phyloP scores from a whole-genome alignment of 2,888 invertebrate genomes.

The Lamellibrachia columna region DNA sequence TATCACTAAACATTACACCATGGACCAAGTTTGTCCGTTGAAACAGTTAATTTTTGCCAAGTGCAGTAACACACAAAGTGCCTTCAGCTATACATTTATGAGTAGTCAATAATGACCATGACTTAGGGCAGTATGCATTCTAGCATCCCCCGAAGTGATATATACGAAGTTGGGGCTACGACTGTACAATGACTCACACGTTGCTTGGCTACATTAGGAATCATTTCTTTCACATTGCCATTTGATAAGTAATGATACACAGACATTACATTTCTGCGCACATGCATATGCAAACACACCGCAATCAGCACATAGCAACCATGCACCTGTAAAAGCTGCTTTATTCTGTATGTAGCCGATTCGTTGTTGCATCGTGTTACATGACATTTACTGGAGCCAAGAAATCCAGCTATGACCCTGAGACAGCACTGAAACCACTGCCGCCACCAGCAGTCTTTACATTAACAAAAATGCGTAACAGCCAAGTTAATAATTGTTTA shows the following conservation, averaged over 20 bases:
- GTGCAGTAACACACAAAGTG: not conserved
- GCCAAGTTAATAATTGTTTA: too few species aligned
- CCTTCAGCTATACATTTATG: not conserved
- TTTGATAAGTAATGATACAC: not conserved
- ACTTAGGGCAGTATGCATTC: not conserved
- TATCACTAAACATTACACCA: not conserved
- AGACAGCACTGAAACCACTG: too few species aligned
- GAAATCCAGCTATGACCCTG: too few species aligned
- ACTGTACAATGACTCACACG: not conserved
- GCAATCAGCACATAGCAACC: not conserved
- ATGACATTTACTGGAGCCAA: too few species aligned
- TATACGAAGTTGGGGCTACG: not conserved
- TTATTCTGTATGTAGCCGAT: not conserved
- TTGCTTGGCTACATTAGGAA: not conserved
- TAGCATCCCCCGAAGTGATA: not conserved
- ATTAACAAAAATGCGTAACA: too few species aligned
- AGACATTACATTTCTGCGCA: not conserved
- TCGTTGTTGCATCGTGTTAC: too few species aligned
- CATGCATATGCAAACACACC: not conserved
- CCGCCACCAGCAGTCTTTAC: too few species aligned
- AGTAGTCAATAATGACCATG: not conserved
- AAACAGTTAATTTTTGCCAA: not conserved
- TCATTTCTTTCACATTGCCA: conserved; percentile 12
- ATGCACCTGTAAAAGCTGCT: not conserved
- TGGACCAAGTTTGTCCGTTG: not conserved